These are phyloP conservation scores for Esperia sulphurella DNA, from an alignment of 2,888 invertebrate genomes.

Conservation along the genomic window DNA sequence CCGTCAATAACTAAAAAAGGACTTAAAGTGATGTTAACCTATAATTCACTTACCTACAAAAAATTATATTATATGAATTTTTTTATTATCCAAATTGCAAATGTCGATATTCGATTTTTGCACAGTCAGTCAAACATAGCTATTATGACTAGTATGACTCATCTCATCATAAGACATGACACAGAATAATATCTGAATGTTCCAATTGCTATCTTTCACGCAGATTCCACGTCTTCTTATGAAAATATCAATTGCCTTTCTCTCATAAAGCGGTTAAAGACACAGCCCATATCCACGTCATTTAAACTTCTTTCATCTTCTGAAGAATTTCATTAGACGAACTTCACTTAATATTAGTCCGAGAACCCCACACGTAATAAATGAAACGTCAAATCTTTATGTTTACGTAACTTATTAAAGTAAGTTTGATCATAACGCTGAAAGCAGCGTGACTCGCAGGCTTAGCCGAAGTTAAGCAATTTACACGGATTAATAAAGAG, in stretches of 20 bases:
- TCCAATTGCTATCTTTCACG: too few species aligned
- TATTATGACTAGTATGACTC: too few species aligned
- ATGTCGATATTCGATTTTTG: too few species aligned
- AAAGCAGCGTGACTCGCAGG: slow-evolving; percentile 19
- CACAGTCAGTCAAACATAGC: too few species aligned
- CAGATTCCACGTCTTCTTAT: too few species aligned
- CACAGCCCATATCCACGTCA: not conserved
- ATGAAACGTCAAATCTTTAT: slow-evolving; percentile 16
- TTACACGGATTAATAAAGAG: slow-evolving; percentile 24
- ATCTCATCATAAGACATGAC: not conserved
- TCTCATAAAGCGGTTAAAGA: too few species aligned
- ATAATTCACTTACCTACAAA: too few species aligned
- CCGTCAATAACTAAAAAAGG: too few species aligned
- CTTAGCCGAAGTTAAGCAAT: slow-evolving; percentile 24
- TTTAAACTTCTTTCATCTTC: not conserved
- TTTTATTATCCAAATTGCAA: too few species aligned
- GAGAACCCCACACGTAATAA: not conserved
- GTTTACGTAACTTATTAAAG: slow-evolving; percentile 29
- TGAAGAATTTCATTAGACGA: not conserved
- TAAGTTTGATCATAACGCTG: slow-evolving; percentile 33
- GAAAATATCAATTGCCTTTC: too few species aligned
- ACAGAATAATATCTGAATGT: not conserved
- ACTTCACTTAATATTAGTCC: not conserved
- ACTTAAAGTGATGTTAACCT: too few species aligned
- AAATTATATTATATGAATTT: too few species aligned